Evolutionary conservation across 2,888 invertebrate species (phyloP).

Genomic region (Lycophotia porphyrea): DNA sequence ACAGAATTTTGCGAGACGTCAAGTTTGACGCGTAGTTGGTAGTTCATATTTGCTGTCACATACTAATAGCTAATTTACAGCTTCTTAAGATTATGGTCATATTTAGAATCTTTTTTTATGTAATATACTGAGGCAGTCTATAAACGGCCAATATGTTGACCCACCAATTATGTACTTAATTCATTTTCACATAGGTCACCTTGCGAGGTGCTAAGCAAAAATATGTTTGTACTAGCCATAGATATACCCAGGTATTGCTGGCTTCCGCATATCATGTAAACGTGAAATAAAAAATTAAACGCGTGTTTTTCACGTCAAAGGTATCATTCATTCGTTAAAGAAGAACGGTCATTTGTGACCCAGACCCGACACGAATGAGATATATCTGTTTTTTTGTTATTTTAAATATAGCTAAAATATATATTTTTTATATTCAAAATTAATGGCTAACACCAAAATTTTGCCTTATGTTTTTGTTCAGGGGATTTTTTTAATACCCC

Average conservation of each 20-base stretch:
- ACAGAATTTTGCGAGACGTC: not conserved
- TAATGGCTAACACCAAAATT: no score
- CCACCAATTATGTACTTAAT: slow-evolving; percentile 18
- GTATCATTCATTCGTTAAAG: not conserved
- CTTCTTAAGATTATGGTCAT: not conserved
- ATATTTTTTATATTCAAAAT: no score
- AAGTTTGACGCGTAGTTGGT: not conserved
- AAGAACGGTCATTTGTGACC: no score
- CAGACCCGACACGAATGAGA: no score
- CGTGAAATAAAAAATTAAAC: slow-evolving; percentile 2
- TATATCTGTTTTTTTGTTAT: no score
- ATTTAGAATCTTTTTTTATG: not conserved
- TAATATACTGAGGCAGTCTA: not conserved
- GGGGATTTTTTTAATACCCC: no score
- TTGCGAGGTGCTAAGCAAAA: slow-evolving; percentile 53
- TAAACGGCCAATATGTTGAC: not conserved
- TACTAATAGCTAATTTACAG: not conserved
- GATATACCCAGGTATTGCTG: not conserved
- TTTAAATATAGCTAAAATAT: no score
- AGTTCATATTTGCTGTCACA: not conserved
- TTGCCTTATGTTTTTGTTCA: no score
- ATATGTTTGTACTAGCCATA: slow-evolving; percentile 12
- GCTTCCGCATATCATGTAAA: slow-evolving; percentile 28
- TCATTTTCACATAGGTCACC: slow-evolving; percentile 27
- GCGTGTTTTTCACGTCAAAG: not conserved